phyloP scores from a whole-genome alignment of 2,888 invertebrate species.

The Boloria euphrosyne region DNA sequence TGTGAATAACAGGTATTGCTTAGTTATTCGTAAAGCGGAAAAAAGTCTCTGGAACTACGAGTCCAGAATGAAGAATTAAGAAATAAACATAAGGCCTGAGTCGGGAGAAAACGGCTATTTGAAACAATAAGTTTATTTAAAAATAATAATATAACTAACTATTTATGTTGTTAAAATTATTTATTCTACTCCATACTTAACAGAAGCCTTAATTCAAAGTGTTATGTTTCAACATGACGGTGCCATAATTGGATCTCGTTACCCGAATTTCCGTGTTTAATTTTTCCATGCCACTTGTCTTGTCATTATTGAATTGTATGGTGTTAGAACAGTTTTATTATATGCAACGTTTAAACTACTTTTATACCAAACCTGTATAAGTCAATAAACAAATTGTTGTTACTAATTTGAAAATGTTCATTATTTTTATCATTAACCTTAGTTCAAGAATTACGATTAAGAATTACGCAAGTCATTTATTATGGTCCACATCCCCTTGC shows the following conservation, averaged over 20 bases:
- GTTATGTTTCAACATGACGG: conserved; percentile 31
- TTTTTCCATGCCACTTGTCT: conserved; percentile 33
- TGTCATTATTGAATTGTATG: conserved; percentile 4
- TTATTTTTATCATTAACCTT: not conserved
- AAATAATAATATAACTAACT: too few relatives aligned
- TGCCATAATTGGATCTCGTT: conserved; percentile 35
- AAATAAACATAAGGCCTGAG: too few relatives aligned
- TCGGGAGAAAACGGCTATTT: too few relatives aligned
- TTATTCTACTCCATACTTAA: conserved; percentile 3
- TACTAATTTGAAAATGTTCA: not conserved
- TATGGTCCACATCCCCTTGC: conserved; percentile 37
- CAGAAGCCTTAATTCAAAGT: conserved; percentile 33
- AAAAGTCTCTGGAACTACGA: too few relatives aligned
- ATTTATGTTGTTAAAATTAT: too few relatives aligned
- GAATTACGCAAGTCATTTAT: conserved; percentile 37
- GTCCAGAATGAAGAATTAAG: too few relatives aligned
- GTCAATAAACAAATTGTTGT: not conserved
- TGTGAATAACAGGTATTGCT: too few relatives aligned
- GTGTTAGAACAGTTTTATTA: not conserved
- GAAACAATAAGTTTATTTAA: too few relatives aligned
- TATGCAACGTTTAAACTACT: too few relatives aligned
- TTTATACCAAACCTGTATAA: not conserved
- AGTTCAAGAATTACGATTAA: not conserved
- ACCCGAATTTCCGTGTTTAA: conserved; percentile 35
- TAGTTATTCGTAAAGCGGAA: too few relatives aligned